phyloP scores from a whole-genome alignment of 2,113 vertebrate genomes.

The Melanotaenia duboulayi region DNA sequence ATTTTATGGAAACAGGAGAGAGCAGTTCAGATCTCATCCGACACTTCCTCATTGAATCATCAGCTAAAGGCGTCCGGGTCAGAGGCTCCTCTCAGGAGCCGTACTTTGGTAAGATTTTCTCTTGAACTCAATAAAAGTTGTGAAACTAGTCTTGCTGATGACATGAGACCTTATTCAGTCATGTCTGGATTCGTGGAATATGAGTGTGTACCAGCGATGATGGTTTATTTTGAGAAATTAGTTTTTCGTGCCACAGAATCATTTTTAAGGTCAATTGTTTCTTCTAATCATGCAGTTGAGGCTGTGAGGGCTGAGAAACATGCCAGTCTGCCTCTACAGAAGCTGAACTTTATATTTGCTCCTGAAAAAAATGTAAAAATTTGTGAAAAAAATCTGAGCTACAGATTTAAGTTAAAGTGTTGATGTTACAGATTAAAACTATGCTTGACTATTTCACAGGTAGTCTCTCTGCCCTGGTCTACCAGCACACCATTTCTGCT shows the following conservation, averaged over 20 bases:
- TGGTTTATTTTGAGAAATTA: background rate
- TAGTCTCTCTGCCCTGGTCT: constrained; percentile 92
- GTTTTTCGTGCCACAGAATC: constrained; percentile 1
- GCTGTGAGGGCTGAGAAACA: too few relatives aligned
- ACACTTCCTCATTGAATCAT: constrained; percentile 94
- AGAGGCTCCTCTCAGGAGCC: constrained; percentile 90
- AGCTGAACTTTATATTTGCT: too few relatives aligned
- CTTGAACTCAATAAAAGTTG: background rate
- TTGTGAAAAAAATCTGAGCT: too few relatives aligned
- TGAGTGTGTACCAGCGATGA: background rate
- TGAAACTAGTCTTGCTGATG: background rate
- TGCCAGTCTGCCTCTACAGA: too few relatives aligned
- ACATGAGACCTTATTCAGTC: constrained; percentile 46
- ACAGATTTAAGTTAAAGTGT: too few relatives aligned
- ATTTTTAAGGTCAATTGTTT: too few relatives aligned
- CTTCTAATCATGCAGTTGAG: too few relatives aligned
- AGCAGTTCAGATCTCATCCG: constrained; percentile 79
- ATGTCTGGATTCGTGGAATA: constrained; percentile 13
- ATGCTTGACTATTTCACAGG: constrained; percentile 74
- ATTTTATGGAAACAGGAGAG: constrained; percentile 53
- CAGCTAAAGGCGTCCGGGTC: constrained; percentile 90
- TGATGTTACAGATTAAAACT: too few relatives aligned
- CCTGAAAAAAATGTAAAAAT: too few relatives aligned
- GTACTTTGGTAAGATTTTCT: constrained; percentile 87
- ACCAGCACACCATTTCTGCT: constrained; percentile 88